Conservation (phyloP, 2,888 invertebrate species). For the Microctonus aethiopoides region DNA sequence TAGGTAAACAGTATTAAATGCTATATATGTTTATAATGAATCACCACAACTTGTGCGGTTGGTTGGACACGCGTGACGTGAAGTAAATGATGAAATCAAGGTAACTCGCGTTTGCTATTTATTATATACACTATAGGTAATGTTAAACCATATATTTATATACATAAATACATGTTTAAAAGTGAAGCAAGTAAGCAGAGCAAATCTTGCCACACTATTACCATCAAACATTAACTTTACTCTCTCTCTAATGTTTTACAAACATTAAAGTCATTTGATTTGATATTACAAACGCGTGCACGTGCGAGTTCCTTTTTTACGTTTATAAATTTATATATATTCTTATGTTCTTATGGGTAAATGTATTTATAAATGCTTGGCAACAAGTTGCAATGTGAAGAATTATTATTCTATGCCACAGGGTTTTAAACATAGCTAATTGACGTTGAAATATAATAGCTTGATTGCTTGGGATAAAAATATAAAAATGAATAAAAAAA, state of each 20-base stretch:
- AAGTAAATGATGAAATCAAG: constrained; percentile 1
- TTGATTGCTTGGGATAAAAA: neutral
- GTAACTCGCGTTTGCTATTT: neutral
- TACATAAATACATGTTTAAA: neutral
- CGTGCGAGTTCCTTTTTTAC: neutral
- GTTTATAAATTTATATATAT: neutral
- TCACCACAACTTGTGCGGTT: constrained; percentile 17
- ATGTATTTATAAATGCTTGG: neutral
- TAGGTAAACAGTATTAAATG: constrained; percentile 15
- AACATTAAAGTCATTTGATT: neutral
- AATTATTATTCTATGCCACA: constrained; percentile 14
- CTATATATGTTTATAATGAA: constrained; percentile 24
- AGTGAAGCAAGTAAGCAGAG: constrained; percentile 9
- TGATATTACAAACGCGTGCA: neutral
- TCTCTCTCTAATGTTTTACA: neutral
- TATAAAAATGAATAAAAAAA: neutral
- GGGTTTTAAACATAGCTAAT: constrained; percentile 27
- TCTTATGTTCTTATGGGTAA: neutral
- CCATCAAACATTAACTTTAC: constrained; percentile 1
- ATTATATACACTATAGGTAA: neutral
- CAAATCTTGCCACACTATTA: constrained; percentile 8
- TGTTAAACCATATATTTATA: constrained; percentile 7
- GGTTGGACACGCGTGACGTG: constrained; percentile 3
- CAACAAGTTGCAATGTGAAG: constrained; percentile 20
- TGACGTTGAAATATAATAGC: constrained; percentile 16